phyloP scores from a whole-genome alignment of 2,888 invertebrate genomes.

The Lacanobia oleracea region DNA sequence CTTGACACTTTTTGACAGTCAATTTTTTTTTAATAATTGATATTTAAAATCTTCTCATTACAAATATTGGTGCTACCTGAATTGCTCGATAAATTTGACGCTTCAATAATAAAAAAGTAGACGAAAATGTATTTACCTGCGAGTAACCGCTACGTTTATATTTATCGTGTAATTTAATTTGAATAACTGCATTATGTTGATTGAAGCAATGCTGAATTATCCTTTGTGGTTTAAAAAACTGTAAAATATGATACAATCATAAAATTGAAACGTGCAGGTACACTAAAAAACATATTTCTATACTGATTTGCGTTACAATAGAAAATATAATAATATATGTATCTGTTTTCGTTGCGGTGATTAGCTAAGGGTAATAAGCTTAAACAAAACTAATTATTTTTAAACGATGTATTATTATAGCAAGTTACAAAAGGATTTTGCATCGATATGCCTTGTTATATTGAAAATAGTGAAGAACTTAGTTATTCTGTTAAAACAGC shows the following conservation, averaged over 20 bases:
- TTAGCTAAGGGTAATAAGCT: conserved; percentile 21
- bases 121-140: not conserved
- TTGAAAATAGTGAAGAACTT: not conserved
- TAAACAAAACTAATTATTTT: conserved; percentile 6
- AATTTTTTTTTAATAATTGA: no score
- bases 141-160: not conserved
- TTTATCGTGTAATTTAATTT: conserved; percentile 10
- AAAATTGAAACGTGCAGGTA: conserved; percentile 11
- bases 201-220: conserved; percentile 28
- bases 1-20: no score
- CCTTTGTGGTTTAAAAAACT: conserved; percentile 19
- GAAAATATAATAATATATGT: conserved; percentile 15
- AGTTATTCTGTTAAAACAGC: not conserved
- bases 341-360: not conserved
- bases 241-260: conserved; percentile 27
- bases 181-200: conserved; percentile 7
- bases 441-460: not conserved
- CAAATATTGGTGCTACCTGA: no score
- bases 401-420: not conserved
- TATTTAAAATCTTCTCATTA: no score
- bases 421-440: conserved; percentile 11
- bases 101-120: not conserved
- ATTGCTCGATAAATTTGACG: not conserved
- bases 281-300: conserved; percentile 19
- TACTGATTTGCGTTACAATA: conserved; percentile 19